These are phyloP conservation scores for Nasua narica DNA, from an alignment of 2,797 vertebrate species.

Conservation along the genomic window DNA sequence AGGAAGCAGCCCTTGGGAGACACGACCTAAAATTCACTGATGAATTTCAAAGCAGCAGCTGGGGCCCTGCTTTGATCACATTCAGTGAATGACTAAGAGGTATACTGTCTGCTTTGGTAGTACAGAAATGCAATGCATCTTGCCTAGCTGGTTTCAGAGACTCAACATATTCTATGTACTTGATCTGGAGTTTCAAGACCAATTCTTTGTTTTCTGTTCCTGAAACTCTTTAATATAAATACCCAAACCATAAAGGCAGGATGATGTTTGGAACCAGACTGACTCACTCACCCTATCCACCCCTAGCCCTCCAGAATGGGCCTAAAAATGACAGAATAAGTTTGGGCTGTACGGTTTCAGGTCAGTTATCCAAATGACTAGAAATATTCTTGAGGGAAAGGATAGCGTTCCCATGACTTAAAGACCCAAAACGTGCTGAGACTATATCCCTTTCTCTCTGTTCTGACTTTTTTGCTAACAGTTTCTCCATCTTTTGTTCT, in stretches of 20 bases:
- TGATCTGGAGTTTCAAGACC: background rate
- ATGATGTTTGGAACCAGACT: background rate
- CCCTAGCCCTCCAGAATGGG: background rate
- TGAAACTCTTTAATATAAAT: background rate
- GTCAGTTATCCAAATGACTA: background rate
- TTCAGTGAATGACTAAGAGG: background rate
- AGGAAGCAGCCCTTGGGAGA: background rate
- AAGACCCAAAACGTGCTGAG: background rate
- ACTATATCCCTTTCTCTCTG: background rate
- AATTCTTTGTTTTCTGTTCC: background rate
- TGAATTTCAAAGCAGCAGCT: background rate
- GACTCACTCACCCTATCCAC: background rate
- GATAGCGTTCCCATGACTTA: background rate
- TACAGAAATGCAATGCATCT: background rate
- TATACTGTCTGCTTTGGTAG: background rate
- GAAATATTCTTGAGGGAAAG: background rate
- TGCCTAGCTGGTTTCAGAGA: background rate
- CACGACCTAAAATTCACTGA: background rate
- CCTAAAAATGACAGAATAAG: background rate
- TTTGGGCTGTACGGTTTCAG: background rate
- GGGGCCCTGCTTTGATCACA: background rate
- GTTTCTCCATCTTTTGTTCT: background rate
- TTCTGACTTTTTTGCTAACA: background rate
- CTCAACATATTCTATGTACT: background rate
- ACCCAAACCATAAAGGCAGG: background rate